Conservation (phyloP, 2,113 vertebrate genomes). For the Peucedramus taeniatus region DNA sequence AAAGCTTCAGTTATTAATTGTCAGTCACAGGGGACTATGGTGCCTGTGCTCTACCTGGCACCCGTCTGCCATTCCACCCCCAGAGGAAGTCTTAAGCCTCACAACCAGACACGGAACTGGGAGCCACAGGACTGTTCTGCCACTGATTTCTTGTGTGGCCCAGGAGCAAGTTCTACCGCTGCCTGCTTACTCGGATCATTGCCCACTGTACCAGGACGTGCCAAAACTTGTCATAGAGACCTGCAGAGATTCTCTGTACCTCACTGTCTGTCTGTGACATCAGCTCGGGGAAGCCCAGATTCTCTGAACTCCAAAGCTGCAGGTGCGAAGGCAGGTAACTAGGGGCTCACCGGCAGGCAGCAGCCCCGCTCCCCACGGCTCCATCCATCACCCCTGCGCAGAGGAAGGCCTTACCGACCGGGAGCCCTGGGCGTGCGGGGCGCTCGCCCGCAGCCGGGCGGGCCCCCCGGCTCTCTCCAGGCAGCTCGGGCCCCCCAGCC, state of each 20-base stretch:
- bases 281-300: background rate
- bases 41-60: background rate
- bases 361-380: rapidly evolving
- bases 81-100: background rate
- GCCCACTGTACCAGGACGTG: background rate
- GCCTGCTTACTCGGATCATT: background rate
- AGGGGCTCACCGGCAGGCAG: background rate
- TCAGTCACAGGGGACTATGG: background rate
- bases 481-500: background rate
- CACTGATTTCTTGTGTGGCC: rapidly evolving
- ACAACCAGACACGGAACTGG: background rate
- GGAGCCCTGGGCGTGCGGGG: background rate
- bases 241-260: background rate
- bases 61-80: background rate
- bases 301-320: rapidly evolving
- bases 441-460: background rate
- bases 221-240: background rate
- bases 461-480: background rate
- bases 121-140: background rate
- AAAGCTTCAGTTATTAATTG: background rate
- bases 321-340: rapidly evolving
- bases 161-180: background rate
- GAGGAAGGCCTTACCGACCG: rapidly evolving
- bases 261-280: background rate
- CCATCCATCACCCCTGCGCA: background rate